Percentiles rank a stretch among this genome's conserved stretches.
Evolutionary conservation across 2,888 invertebrate genomes (phyloP).

Genomic region (Chrysolina oricalcia): DNA sequence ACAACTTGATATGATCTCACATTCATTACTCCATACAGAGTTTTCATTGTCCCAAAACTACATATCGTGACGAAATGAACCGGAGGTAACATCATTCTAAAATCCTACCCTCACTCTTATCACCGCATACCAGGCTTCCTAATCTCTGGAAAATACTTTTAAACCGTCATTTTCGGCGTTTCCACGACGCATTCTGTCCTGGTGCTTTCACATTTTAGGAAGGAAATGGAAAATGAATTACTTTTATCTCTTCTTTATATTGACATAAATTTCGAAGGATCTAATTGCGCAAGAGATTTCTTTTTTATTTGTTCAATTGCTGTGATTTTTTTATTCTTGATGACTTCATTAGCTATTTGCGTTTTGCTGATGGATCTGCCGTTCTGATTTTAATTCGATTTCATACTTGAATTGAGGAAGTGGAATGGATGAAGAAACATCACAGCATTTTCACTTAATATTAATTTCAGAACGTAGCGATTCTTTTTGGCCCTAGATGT

Average conservation of each 20-base stretch:
- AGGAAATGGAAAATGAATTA: conserved; percentile 17
- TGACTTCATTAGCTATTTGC: conserved; percentile 15
- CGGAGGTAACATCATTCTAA: neutral
- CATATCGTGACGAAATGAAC: neutral
- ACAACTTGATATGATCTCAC: neutral
- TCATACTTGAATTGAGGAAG: too few species aligned
- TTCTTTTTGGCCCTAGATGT: too few species aligned
- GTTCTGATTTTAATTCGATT: neutral
- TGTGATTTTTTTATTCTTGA: neutral
- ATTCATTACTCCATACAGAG: neutral
- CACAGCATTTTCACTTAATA: too few species aligned
- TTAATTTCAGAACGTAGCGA: too few species aligned
- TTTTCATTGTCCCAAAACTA: neutral
- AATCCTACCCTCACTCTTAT: conserved; percentile 24
- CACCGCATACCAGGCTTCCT: conserved; percentile 22
- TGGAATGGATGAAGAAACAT: too few species aligned
- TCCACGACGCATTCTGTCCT: neutral
- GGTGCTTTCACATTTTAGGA: neutral
- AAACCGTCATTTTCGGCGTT: conserved; percentile 3
- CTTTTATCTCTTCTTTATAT: conserved; percentile 23
- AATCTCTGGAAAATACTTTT: conserved; percentile 20
- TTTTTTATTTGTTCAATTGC: neutral
- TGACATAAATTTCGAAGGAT: conserved; percentile 25
- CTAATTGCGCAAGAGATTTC: conserved; percentile 10
- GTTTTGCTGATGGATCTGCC: neutral